Conservation (phyloP, 2,797 vertebrate genomes). For the Manis pentadactyla region DNA sequence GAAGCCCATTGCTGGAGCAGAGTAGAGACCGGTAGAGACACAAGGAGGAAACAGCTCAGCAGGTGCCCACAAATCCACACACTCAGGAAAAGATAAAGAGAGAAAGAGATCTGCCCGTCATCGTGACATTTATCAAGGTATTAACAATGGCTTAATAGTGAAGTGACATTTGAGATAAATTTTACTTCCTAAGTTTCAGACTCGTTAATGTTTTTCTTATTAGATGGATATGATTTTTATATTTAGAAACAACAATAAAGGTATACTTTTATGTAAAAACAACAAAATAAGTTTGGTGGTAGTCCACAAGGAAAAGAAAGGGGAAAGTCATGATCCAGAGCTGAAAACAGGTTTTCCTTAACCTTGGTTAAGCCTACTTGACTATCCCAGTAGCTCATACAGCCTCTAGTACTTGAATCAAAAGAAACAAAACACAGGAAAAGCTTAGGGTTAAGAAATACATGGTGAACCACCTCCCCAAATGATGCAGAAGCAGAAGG, state of each 20-base stretch:
- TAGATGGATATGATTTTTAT: neutral
- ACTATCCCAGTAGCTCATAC: neutral
- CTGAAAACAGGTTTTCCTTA: neutral
- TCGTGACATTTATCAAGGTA: neutral
- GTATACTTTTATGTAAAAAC: neutral
- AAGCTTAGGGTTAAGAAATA: neutral
- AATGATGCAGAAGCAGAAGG: conserved; percentile 12
- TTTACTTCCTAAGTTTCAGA: neutral
- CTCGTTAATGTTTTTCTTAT: neutral
- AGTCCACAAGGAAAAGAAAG: neutral
- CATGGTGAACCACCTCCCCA: neutral
- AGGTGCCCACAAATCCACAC: neutral
- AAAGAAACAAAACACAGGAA: conserved; percentile 52
- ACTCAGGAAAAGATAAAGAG: neutral
- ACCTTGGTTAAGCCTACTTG: neutral
- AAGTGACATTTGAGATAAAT: neutral
- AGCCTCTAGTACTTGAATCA: neutral
- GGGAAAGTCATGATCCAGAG: neutral
- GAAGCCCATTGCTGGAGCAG: neutral
- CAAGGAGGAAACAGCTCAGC: neutral
- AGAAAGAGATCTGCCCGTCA: neutral
- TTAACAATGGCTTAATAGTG: neutral
- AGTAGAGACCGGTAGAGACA: neutral
- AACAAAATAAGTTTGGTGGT: neutral
- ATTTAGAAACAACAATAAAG: neutral